Evolutionary conservation across 1,140 invertebrate genomes (phyloP).

Genomic region (Physella acuta): DNA sequence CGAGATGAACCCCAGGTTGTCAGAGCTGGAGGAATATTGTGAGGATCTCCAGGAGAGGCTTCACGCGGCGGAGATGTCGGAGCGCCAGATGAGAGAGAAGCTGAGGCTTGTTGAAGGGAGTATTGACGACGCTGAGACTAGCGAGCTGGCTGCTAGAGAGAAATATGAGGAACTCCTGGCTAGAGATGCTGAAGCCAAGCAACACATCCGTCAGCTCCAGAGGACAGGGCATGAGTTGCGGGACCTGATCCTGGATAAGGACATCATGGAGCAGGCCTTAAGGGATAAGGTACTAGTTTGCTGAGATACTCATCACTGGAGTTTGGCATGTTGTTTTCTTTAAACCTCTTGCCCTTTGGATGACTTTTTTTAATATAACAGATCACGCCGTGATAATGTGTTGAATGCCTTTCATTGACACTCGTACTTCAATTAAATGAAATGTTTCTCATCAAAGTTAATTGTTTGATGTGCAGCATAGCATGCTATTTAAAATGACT

Average conservation of each 20-base stretch:
- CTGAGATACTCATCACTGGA: too few species aligned
- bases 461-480: too few species aligned
- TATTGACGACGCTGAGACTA: conserved; percentile 46
- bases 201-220: conserved; percentile 38
- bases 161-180: conserved; percentile 37
- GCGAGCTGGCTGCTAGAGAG: conserved; percentile 42
- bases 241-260: conserved; percentile 49
- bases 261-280: conserved; percentile 42
- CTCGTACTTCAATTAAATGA: too few species aligned
- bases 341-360: too few species aligned
- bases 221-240: conserved; percentile 44
- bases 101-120: conserved; percentile 47
- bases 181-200: conserved; percentile 38
- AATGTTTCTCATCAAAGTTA: too few species aligned
- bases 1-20: conserved; percentile 33
- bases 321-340: too few species aligned
- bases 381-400: too few species aligned
- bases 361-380: too few species aligned
- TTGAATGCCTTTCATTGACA: too few species aligned
- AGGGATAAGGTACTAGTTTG: conserved; percentile 52
- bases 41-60: conserved; percentile 46
- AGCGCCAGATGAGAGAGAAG: conserved; percentile 45
- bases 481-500: too few species aligned
- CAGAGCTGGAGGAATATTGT: conserved; percentile 43
- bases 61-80: conserved; percentile 38